Base-by-base conservation (phyloP, 2,888 invertebrate species). In the Rhyacophila evoluta region DNA sequence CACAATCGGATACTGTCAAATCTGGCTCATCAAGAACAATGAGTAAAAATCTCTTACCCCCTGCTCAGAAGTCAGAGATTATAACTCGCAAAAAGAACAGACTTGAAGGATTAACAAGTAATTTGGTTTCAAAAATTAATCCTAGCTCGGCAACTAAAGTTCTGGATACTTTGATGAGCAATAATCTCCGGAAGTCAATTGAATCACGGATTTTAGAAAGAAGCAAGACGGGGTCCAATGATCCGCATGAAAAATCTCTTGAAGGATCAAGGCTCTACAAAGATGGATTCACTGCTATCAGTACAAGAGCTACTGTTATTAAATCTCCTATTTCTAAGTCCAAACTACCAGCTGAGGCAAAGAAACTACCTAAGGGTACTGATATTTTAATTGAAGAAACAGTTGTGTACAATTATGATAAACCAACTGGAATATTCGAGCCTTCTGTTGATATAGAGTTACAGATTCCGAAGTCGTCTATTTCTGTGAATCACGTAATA, bases 391-490 rank as follows among this genome's bases (percentile, higher is more conserved):
- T 84, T n/a, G 87, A 87, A 78, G 85, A 85, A 81, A 84, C 85
- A 11, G 83, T 88, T 19, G 87, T 89, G 33, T 87, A 89, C 0
- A 88, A 89, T 84, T 86, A 88, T 2, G 89, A 90, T 83, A 88
- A 88, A 82, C 93, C 93, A 0, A 93, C 93, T 0, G 94, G 94
- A 5, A 92, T 94, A 83, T 94, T 94, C 85, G 93, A 93, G 84
- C 92, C 94, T 0, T 92, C 93, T 1, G 87, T 93, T 33, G 93
- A 93, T 85, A 86, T 93, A 79, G 93, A 93, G 87, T 91, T 93
- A 82, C 92, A 92, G 87, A 92, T 92, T 84, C 92, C 92, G 0
- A 89, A 90, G 77, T 88, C 90, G 2, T 91, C 91, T 68, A 89
- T 92, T 71, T 89, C 89, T 78, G 87, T 91, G 2, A 87, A 83